A percentile compares a stretch with the other conserved stretches of the same genome.
These are phyloP conservation scores for Carassius auratus DNA, from an alignment of 2,113 vertebrate genomes.

Conservation along the genomic window DNA sequence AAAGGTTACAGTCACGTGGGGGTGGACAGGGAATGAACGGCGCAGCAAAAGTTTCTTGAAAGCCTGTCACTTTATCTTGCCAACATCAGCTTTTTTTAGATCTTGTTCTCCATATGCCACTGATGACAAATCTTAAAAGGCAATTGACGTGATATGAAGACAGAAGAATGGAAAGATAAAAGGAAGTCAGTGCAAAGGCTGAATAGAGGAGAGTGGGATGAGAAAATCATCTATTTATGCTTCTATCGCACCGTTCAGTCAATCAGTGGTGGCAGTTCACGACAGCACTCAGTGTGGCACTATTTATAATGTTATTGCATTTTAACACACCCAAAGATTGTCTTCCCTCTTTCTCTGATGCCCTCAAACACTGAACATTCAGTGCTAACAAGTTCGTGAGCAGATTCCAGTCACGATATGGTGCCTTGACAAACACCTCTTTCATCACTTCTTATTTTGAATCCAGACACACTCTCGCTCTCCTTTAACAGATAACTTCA, in stretches of 20 bases:
- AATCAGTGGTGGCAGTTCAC: not conserved
- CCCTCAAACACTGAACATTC: not conserved
- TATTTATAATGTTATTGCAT: not conserved
- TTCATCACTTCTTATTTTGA: constrained; percentile 19
- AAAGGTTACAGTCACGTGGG: constrained; percentile 38
- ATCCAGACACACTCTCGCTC: not conserved
- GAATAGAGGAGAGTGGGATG: constrained; percentile 12
- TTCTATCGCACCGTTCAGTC: not conserved
- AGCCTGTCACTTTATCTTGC: constrained; percentile 43
- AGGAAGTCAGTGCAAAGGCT: not conserved
- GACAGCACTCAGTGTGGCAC: not conserved
- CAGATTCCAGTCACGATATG: constrained; percentile 27
- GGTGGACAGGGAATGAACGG: not conserved
- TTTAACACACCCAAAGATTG: constrained; percentile 22
- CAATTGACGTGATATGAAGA: not conserved
- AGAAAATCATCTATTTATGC: constrained; percentile 6
- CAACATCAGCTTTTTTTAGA: constrained; percentile 36
- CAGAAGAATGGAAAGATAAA: constrained; percentile 8
- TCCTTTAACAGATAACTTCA: constrained; percentile 23
- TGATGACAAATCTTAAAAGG: constrained; percentile 29
- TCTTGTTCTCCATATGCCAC: constrained; percentile 18
- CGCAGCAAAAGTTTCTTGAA: not conserved
- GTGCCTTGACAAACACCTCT: constrained; percentile 39
- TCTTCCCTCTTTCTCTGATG: constrained; percentile 9
- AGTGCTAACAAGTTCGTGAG: constrained; percentile 44